A percentile compares a stretch with the other conserved stretches of the same genome.
These are phyloP conservation scores for Cyprinella venusta DNA, from an alignment of 2,797 vertebrate species.

Conservation along the genomic window DNA sequence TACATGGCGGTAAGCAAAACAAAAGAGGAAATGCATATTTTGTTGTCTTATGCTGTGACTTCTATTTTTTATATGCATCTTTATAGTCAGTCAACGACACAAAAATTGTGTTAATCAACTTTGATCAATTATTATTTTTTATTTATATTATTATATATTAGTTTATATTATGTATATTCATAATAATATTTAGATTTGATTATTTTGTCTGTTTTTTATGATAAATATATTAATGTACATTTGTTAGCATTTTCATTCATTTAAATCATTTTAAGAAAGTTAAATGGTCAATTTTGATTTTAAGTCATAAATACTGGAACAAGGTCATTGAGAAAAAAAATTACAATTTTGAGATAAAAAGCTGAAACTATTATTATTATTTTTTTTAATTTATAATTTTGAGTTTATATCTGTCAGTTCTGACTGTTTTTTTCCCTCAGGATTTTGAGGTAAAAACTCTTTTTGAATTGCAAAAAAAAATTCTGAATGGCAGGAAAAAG, in stretches of 20 bases:
- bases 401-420: background rate
- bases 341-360: background rate
- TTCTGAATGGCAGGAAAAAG: background rate
- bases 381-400: no score
- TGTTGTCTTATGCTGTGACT: no score
- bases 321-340: background rate
- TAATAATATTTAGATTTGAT: background rate
- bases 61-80: no score
- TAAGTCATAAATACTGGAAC: background rate
- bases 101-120: no score
- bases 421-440: background rate
- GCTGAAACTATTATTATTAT: no score
- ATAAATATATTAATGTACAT: background rate
- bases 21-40: background rate
- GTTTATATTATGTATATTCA: no score
- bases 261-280: background rate
- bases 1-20: slow-evolving; percentile 93
- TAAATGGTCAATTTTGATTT: background rate
- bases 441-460: background rate
- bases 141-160: no score
- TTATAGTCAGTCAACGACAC: no score
- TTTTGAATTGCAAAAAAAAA: no score
- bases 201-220: background rate
- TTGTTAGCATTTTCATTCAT: background rate
- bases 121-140: no score